Evolutionary conservation across 2,113 vertebrate genomes (phyloP).

Genomic region (Corynorhinus townsendii): DNA sequence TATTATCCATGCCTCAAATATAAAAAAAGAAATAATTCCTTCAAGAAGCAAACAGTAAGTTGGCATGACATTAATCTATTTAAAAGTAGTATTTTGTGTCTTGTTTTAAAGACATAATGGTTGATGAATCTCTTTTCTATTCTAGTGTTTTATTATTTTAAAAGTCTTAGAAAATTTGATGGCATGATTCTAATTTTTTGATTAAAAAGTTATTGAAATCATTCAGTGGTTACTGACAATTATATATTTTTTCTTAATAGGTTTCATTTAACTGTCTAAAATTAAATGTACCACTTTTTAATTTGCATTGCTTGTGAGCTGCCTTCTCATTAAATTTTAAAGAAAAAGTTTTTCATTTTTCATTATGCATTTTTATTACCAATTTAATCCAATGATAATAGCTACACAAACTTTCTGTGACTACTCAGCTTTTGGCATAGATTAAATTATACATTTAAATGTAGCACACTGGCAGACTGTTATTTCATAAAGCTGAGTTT

Average conservation of each 20-base stretch:
- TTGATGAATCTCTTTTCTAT: constrained; percentile 44
- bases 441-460: constrained; percentile 77
- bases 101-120: constrained; percentile 34
- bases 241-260: constrained; percentile 74
- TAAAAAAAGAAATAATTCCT: constrained; percentile 27
- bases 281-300: constrained; percentile 80
- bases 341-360: constrained; percentile 82
- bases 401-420: constrained; percentile 76
- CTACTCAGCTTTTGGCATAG: constrained; percentile 70
- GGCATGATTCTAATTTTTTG: constrained; percentile 62
- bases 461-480: constrained; percentile 46
- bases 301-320: constrained; percentile 78
- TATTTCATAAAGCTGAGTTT: constrained; percentile 72
- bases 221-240: constrained; percentile 76
- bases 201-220: constrained; percentile 70
- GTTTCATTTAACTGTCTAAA: constrained; percentile 80
- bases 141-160: constrained; percentile 35
- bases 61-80: constrained; percentile 13
- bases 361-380: constrained; percentile 79
- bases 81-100: constrained; percentile 48
- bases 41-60: constrained; percentile 40
- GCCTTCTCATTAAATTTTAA: constrained; percentile 80
- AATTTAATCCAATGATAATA: constrained; percentile 83
- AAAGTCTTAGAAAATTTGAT: constrained; percentile 57
- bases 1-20: constrained; percentile 28